Percentiles rank a stretch among this genome's conserved stretches.
phyloP scores from a whole-genome alignment of 2,113 vertebrate species.

The Clupea harengus region DNA sequence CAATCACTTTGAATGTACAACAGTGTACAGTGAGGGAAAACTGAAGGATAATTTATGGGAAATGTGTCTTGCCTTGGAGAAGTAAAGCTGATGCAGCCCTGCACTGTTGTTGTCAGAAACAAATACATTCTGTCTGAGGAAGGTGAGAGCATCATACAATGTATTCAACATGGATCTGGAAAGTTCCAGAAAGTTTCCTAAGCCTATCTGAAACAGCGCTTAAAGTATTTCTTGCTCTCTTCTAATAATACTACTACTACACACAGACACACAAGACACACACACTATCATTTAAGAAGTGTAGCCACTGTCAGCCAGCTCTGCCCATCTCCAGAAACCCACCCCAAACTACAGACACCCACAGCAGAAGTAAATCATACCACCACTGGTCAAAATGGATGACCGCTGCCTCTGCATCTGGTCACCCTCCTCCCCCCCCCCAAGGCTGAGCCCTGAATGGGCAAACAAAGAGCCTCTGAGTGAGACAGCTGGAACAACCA shows the following conservation, averaged over 20 bases:
- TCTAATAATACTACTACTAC: no score
- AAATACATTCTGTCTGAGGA: background rate
- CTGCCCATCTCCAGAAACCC: constrained; percentile 78
- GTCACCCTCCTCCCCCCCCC: constrained; percentile 80
- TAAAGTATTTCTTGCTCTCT: no score
- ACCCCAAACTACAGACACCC: constrained; percentile 63
- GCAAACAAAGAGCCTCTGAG: constrained; percentile 75
- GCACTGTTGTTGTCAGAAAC: background rate
- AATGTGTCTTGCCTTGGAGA: background rate
- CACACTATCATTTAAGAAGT: background rate
- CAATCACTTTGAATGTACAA: background rate
- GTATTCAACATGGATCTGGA: no score
- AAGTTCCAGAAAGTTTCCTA: background rate
- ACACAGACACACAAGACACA: background rate
- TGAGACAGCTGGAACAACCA: constrained; percentile 79
- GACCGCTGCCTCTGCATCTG: constrained; percentile 80
- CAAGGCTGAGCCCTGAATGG: constrained; percentile 80
- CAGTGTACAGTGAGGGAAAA: background rate
- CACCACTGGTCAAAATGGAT: constrained; percentile 84
- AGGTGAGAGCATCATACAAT: background rate
- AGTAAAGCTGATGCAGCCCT: background rate
- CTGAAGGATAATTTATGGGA: background rate
- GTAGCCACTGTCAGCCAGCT: constrained; percentile 77
- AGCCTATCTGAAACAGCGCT: background rate
- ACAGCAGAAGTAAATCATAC: constrained; percentile 49